Evolutionary conservation across 2,888 invertebrate species (phyloP).

Genomic region (Byasa hedistus): DNA sequence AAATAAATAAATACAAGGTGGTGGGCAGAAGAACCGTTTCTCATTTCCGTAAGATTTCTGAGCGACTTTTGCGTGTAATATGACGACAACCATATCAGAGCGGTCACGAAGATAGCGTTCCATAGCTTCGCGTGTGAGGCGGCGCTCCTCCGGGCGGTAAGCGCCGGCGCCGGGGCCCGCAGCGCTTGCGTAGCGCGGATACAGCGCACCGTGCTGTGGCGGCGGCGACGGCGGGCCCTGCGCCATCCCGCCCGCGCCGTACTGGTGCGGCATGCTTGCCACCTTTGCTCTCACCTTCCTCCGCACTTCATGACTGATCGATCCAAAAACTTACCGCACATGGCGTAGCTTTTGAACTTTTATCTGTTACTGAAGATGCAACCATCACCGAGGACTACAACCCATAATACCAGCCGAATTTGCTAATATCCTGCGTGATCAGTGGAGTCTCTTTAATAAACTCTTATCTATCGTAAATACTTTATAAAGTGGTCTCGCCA

Average conservation of each 20-base stretch:
- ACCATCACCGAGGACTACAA: slow-evolving; percentile 35
- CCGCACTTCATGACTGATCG: slow-evolving; percentile 52
- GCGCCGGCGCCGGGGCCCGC: slow-evolving; percentile 80
- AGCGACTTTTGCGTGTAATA: slow-evolving; percentile 99
- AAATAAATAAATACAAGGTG: slow-evolving; percentile 98
- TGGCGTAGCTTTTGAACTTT: slow-evolving; percentile 39
- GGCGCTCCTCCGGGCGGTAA: slow-evolving; percentile 89
- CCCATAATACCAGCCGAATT: slow-evolving; percentile 34
- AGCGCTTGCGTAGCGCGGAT: slow-evolving; percentile 82
- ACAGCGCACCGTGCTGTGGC: slow-evolving; percentile 78
- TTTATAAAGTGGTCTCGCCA: slow-evolving; percentile 28
- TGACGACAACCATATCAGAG: slow-evolving; percentile 97
- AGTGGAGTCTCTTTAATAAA: slow-evolving; percentile 50
- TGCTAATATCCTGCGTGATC: slow-evolving; percentile 33
- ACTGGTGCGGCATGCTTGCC: slow-evolving; percentile 89
- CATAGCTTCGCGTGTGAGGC: slow-evolving; percentile 95
- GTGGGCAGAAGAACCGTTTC: slow-evolving; percentile 99
- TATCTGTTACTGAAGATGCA: slow-evolving; percentile 40
- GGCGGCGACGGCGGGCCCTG: slow-evolving; percentile 89
- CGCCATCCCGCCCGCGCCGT: slow-evolving; percentile 85
- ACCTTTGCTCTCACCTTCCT: slow-evolving; percentile 69
- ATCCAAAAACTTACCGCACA: slow-evolving; percentile 37
- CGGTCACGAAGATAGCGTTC: slow-evolving; percentile 96
- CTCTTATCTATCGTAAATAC: slow-evolving; percentile 36
- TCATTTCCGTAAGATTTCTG: slow-evolving; percentile 99